Evolutionary conservation across 2,113 vertebrate genomes (phyloP).

Genomic region (Gnathonemus echidnorhynchus): DNA sequence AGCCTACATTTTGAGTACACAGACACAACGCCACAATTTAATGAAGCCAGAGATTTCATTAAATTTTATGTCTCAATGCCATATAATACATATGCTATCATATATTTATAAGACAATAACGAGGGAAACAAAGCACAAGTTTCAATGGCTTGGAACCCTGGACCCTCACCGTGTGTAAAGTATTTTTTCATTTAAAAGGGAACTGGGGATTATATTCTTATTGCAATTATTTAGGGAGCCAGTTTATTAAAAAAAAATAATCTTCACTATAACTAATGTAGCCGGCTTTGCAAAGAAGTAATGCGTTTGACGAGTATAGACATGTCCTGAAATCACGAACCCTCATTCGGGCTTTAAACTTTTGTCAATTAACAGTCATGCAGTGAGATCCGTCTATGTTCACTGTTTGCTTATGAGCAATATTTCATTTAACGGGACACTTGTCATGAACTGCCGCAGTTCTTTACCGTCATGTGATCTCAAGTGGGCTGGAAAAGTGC

Average conservation of each 20-base stretch:
- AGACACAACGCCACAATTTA: not conserved
- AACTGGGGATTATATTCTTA: not conserved
- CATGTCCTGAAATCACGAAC: not conserved
- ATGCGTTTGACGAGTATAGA: not conserved
- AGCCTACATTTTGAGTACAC: not conserved
- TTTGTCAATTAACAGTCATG: not conserved
- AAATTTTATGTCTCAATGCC: not conserved
- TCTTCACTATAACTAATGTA: not conserved
- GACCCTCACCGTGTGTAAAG: not conserved
- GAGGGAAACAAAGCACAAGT: not conserved
- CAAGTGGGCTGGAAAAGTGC: constrained; percentile 59
- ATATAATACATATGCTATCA: not conserved
- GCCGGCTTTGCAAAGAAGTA: not conserved
- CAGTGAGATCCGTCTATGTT: not conserved
- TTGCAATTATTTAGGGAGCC: not conserved
- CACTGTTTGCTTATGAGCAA: not conserved
- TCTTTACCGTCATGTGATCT: constrained; percentile 53
- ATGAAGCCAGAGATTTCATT: not conserved
- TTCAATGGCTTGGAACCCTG: not conserved
- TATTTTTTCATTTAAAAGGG: not conserved
- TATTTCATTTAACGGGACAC: constrained; percentile 40
- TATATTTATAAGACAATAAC: not conserved
- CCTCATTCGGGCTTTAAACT: not conserved
- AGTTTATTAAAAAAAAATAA: not conserved
- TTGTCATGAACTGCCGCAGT: constrained; percentile 42